These are phyloP conservation scores for Dryoscopus gambensis DNA, from an alignment of 2,113 vertebrate genomes.

Conservation along the genomic window DNA sequence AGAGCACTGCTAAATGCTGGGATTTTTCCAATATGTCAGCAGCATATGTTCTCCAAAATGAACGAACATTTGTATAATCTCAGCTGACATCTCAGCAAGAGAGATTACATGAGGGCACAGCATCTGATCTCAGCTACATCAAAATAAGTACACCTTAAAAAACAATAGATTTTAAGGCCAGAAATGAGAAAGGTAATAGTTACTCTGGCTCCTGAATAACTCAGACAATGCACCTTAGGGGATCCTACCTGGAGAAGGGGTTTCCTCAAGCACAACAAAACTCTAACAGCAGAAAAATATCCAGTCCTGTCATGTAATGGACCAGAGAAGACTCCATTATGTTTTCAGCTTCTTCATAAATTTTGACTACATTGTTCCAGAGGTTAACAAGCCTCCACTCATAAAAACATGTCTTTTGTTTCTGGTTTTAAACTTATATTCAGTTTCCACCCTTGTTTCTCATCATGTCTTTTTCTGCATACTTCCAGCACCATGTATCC, in stretches of 20 bases:
- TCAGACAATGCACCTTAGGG: background rate
- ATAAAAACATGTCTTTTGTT: background rate
- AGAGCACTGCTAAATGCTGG: background rate
- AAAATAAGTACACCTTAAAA: background rate
- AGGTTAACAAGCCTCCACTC: background rate
- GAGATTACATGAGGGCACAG: background rate
- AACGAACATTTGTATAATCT: background rate
- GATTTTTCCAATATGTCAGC: background rate
- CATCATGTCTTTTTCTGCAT: background rate
- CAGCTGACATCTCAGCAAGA: background rate
- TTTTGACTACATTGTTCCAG: background rate
- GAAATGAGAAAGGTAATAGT: background rate
- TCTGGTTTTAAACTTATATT: background rate
- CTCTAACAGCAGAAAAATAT: background rate
- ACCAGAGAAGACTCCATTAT: background rate
- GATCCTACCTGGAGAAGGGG: fast-evolving
- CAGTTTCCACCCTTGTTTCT: background rate
- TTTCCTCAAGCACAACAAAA: background rate
- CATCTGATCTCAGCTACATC: background rate
- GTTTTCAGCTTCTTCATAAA: background rate
- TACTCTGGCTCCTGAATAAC: background rate
- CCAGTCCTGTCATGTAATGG: background rate
- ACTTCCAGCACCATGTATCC: background rate
- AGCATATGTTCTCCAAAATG: background rate
- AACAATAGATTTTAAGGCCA: background rate